Evolutionary conservation across 2,797 vertebrate genomes (phyloP), one percentile per base, ranked within the genome.

Genomic region (Micropoecilia bifurca): DNA sequence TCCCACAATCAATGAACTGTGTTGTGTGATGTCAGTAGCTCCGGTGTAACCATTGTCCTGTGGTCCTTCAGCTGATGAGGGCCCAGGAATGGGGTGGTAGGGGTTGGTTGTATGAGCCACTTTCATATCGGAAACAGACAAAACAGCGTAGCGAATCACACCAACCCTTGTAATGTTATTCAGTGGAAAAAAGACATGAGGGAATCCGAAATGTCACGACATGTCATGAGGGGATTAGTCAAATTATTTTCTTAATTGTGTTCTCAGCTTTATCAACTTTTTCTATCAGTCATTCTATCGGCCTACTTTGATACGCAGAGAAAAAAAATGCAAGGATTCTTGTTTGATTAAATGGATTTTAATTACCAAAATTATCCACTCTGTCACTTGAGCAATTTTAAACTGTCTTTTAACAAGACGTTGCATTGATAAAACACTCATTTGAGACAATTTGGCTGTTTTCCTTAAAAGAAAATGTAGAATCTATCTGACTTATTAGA

Each of bases 281-380:
- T 66, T 36, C 47, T 5, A 6, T 48, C 47, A 50, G 48, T 8
- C 71, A 55, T 69, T 72, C 6, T 41, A 6, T 50, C 74, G 78
- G 73, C 75, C 73, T 63, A 55, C 33, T 73, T 80, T 30, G 68
- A 80, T 86, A 71, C 55, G 74, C 71, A 72, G 18, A 66, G 59
- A 28, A 57, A 3, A 63, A 14, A 77, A 30, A 74, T 41, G 66
- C 77, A 79, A 59, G 75, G 75, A 59, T 68, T 57, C 5, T 2
- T 8, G 1, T 83, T 84, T 86, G 83, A 85, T 86, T 83, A 84
- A 48, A 80, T 71, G 57, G 81, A 86, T 90, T 83, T 86, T 90
- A 46, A 88, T 89, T 83, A 77, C 48, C 55, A 18, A 85, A 80
- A 77, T 41, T 73, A 77, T 86, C 74, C 50, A 50, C 55, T 45